phyloP scores from a whole-genome alignment of 2,797 vertebrate species.

The Sarcophilus harrisii region DNA sequence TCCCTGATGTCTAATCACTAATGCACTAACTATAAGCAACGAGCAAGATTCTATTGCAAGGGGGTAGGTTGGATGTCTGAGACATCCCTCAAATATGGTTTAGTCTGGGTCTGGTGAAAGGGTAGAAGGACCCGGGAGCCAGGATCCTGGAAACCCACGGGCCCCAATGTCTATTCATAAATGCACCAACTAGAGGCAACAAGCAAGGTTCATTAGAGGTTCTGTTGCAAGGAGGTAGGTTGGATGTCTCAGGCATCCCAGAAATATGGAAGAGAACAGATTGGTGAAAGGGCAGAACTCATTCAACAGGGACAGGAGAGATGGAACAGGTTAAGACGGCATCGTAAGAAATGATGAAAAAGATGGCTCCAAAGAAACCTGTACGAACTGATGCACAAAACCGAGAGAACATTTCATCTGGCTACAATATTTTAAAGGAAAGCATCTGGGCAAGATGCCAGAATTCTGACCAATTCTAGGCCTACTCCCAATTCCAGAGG shows the following conservation, averaged over 20 bases:
- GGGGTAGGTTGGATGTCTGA: neutral
- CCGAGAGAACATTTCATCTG: neutral
- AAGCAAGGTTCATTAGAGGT: neutral
- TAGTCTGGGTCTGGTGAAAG: neutral
- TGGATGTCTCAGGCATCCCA: neutral
- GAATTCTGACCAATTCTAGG: neutral
- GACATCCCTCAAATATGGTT: neutral
- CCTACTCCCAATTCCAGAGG: neutral
- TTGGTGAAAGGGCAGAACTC: neutral
- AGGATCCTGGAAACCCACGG: neutral
- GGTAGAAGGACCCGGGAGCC: neutral
- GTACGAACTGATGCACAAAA: neutral
- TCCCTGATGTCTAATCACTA: neutral
- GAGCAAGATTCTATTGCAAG: neutral
- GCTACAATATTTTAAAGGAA: neutral
- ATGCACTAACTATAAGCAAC: neutral
- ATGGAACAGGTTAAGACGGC: neutral
- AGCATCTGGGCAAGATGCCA: neutral
- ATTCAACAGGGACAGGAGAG: neutral
- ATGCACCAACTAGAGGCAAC: neutral
- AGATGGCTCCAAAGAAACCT: neutral
- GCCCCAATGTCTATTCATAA: neutral
- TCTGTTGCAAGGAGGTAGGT: neutral
- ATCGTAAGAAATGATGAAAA: neutral
- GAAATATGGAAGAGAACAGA: neutral